Evolutionary conservation across 1,140 invertebrate species (phyloP), one percentile per base, ranked within the genome.

Genomic region (Ooceraea biroi): DNA sequence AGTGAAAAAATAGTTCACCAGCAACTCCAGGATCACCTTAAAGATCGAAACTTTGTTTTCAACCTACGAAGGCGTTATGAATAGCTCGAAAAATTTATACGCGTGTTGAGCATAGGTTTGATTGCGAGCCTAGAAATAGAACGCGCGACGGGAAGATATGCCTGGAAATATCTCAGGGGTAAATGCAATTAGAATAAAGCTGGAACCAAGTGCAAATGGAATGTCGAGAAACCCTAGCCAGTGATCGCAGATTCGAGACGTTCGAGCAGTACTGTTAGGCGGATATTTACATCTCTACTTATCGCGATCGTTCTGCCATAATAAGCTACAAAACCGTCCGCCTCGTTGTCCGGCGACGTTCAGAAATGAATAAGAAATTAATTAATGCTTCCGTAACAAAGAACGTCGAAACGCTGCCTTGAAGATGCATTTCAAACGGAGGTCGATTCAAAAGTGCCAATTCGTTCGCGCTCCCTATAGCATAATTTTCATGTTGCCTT

Each of bases 401-500:
- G n/a, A 19, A 48, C 10, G 22, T 41, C 36, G 22, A 30, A 44
- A 25, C 5, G 22, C 1, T 19, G 8, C n/a, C n/a, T 19, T 14
- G 12, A 25, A 52, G 8, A n/a, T n/a, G 46, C 55, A 27, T 25
- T 25, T 68, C 2, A n/a, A 30, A 83, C 4, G 36, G 41, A 58
- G 7, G 58, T 61, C n/a, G 44, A 66, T 27, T 71, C 65, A 76
- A 71, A 44, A 14, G 27, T 22, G 11, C 55, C 84, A 55, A 14
- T 36, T 66, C 57, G 41, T 50, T 76, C 73, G 55, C 85, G 55
- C 48, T 61, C 30, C 46, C 22, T 72, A 10, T 82, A 87, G 22
- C 52, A 68, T 77, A 87, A 87, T 88, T 55, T 77, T 58, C 22
- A 73, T 55, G 73, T 78, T 58, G 48, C 30, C 68, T 46, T 22